Conservation (phyloP, 1,140 invertebrate species). For the Neotoxoptera formosana region DNA sequence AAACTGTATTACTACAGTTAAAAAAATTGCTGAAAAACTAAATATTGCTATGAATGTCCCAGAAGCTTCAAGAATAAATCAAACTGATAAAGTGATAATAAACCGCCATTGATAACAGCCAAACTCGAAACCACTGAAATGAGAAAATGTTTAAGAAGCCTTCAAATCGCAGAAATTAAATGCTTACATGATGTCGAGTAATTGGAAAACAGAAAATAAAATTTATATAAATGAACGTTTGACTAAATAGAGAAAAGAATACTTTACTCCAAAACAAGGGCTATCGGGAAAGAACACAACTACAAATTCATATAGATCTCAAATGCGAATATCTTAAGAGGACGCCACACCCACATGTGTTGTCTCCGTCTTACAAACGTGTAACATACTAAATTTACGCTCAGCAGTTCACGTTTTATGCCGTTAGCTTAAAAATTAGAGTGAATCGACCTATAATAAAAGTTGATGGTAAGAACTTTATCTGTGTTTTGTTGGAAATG, state of each 20-base stretch:
- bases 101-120: background rate
- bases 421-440: too few relatives aligned
- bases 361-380: too few relatives aligned
- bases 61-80: background rate
- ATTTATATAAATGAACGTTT: background rate
- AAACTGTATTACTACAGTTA: slow-evolving; percentile 8
- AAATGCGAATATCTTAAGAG: background rate
- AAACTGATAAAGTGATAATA: background rate
- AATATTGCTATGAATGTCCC: background rate
- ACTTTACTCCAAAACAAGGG: background rate
- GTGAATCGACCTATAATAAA: too few relatives aligned
- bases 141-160: background rate
- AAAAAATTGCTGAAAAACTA: background rate
- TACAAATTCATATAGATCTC: background rate
- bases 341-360: too few relatives aligned
- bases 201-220: background rate
- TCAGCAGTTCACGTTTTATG: too few relatives aligned
- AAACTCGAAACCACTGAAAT: background rate
- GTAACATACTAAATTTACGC: too few relatives aligned
- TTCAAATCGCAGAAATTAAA: background rate
- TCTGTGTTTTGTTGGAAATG: too few relatives aligned
- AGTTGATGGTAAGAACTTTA: too few relatives aligned
- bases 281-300: background rate
- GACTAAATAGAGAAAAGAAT: background rate
- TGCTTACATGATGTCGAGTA: background rate